Evolutionary conservation across 2,797 vertebrate species (phyloP).

Genomic region (Ciconia nigra): DNA sequence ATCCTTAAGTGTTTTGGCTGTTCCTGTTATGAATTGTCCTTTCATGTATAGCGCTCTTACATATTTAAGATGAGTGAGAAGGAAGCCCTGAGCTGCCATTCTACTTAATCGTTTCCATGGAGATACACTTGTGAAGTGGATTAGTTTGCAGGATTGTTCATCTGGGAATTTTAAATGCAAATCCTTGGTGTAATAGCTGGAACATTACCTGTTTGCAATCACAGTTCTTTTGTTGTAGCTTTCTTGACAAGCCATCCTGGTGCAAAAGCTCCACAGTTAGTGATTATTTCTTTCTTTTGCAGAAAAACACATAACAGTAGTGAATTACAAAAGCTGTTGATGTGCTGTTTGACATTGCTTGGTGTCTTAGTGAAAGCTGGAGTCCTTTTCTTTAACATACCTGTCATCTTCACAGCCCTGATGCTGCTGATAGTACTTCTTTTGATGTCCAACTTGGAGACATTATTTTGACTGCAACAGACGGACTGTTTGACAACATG

Average conservation of each 20-base stretch:
- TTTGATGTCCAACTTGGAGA: constrained; percentile 97
- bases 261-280: background rate
- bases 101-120: constrained; percentile 16
- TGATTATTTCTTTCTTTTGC: background rate
- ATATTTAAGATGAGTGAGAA: background rate
- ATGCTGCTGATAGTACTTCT: constrained; percentile 93
- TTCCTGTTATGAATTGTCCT: background rate
- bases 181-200: background rate
- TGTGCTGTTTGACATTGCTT: background rate
- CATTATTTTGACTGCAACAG: constrained; percentile 96
- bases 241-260: background rate
- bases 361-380: background rate
- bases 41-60: background rate
- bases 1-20: background rate
- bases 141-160: background rate
- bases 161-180: background rate
- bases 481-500: constrained; percentile 99
- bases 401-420: constrained; percentile 81
- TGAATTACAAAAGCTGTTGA: background rate
- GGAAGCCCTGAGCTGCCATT: constrained; percentile 1
- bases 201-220: background rate
- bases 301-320: background rate
- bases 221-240: background rate
- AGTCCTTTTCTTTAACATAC: background rate
- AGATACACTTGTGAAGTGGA: background rate